Evolutionary conservation across 2,888 invertebrate genomes (phyloP).

Genomic region (Pseudanteris insignis): DNA sequence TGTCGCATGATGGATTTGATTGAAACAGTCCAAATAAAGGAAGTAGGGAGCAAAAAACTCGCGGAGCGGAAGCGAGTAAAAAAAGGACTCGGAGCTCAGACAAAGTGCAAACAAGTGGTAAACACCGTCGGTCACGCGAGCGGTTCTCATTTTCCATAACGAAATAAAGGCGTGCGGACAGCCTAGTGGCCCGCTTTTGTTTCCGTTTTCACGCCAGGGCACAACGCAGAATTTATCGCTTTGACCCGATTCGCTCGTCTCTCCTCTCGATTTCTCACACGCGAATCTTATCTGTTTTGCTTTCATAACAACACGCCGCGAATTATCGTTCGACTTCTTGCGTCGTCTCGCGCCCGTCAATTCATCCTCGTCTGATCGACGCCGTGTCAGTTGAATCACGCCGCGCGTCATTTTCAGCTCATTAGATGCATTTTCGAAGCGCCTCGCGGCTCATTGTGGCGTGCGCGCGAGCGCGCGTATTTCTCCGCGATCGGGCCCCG

Average conservation of each 20-base stretch:
- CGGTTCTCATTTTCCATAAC: constrained; percentile 37
- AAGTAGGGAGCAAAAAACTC: too few relatives aligned
- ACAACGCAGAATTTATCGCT: constrained; percentile 37
- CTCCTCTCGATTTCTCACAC: constrained; percentile 38
- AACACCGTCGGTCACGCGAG: constrained; percentile 29
- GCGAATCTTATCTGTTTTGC: constrained; percentile 36
- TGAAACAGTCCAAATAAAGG: too few relatives aligned
- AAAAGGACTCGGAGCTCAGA: constrained; percentile 6
- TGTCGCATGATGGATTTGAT: too few relatives aligned
- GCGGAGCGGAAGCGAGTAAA: too few relatives aligned
- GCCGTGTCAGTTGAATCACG: not conserved
- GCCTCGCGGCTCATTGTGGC: constrained; percentile 1
- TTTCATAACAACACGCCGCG: constrained; percentile 33
- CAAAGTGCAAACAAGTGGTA: constrained; percentile 37
- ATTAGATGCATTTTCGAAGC: constrained; percentile 2
- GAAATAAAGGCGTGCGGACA: constrained; percentile 37
- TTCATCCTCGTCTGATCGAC: too few relatives aligned
- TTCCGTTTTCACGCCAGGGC: constrained; percentile 18
- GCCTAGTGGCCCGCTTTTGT: constrained; percentile 44
- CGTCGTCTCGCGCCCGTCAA: too few relatives aligned
- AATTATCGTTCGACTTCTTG: constrained; percentile 17
- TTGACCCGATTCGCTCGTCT: constrained; percentile 37
- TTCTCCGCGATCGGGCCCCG: not conserved
- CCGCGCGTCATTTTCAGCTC: constrained; percentile 1
- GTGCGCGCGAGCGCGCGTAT: too few relatives aligned